Evolutionary conservation across 1,140 invertebrate species (phyloP).

Genomic region (Aricia agestis): DNA sequence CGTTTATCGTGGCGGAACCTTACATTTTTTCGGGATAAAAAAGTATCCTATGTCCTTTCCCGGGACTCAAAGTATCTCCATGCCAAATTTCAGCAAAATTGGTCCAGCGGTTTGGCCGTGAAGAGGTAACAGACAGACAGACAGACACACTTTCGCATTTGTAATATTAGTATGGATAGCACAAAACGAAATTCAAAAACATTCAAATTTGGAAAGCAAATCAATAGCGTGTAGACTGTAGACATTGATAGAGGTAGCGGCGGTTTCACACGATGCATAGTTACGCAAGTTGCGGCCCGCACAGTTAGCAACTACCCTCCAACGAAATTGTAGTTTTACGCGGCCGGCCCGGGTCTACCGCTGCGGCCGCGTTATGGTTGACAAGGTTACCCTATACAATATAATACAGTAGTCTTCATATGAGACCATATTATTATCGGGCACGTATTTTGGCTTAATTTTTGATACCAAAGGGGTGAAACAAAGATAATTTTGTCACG

Average conservation of each 20-base stretch:
- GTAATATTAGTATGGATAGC: no score
- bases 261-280: constrained; percentile 51
- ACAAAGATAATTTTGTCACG: no score
- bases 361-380: constrained; percentile 71
- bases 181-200: not conserved
- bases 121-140: no score
- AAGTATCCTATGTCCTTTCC: no score
- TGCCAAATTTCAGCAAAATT: no score
- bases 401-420: constrained; percentile 17
- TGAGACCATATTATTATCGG: constrained; percentile 39
- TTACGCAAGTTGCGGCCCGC: constrained; percentile 63
- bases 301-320: constrained; percentile 65
- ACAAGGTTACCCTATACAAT: constrained; percentile 61
- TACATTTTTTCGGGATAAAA: no score
- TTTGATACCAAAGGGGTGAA: no score
- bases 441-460: no score
- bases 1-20: no score
- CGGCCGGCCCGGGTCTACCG: constrained; percentile 49
- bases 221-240: constrained; percentile 2
- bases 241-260: constrained; percentile 35
- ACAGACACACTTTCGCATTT: no score
- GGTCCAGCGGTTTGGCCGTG: no score
- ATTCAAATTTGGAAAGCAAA: not conserved
- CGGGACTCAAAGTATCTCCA: no score
- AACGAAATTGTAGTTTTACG: constrained; percentile 73